These are phyloP conservation scores for Trichosurus vulpecula DNA, from an alignment of 2,797 vertebrate species.

Conservation along the genomic window DNA sequence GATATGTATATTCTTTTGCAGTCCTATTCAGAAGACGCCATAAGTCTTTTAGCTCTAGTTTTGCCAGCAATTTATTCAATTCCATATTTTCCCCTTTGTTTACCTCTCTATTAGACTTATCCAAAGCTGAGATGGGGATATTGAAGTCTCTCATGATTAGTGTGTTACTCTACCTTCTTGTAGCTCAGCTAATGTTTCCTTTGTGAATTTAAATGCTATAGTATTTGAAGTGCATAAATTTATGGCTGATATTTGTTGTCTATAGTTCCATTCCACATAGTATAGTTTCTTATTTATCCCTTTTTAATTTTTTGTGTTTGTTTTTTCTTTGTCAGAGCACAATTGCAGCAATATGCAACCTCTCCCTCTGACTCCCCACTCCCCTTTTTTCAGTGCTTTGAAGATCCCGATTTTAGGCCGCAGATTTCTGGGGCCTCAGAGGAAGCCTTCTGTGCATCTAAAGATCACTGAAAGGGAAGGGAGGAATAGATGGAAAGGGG, in stretches of 20 bases:
- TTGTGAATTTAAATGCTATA: background rate
- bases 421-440: background rate
- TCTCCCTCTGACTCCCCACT: background rate
- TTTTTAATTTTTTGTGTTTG: background rate
- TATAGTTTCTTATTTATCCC: background rate
- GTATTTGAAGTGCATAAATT: background rate
- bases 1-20: background rate
- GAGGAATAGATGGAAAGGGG: background rate
- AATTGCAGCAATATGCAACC: background rate
- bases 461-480: background rate
- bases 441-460: background rate
- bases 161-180: background rate
- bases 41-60: background rate
- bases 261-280: background rate
- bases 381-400: background rate
- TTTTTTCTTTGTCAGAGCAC: background rate
- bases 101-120: background rate
- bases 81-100: background rate
- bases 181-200: background rate
- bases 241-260: background rate
- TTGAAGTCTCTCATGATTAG: background rate
- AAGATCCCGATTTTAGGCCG: background rate
- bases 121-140: background rate
- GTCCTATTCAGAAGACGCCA: background rate
- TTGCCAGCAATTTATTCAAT: background rate